Evolutionary conservation across 2,797 vertebrate genomes (phyloP).

Genomic region (Adrianichthys oophorus): DNA sequence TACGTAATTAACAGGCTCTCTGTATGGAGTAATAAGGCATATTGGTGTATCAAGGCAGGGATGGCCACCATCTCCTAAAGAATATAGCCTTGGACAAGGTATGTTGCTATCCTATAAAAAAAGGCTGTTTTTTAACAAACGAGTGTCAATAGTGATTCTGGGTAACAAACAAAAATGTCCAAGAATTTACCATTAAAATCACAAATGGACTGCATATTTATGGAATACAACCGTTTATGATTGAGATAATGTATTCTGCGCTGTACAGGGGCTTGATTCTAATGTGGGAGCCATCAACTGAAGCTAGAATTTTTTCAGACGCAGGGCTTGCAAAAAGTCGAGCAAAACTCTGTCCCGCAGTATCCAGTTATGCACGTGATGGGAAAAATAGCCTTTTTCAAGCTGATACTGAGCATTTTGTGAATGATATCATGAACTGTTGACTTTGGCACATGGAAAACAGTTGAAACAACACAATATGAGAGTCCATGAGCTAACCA

Average conservation of each 20-base stretch:
- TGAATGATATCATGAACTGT: slow-evolving; percentile 6
- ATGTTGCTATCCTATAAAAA: background rate
- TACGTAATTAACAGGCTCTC: background rate
- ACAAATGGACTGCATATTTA: slow-evolving; percentile 2
- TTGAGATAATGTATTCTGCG: background rate
- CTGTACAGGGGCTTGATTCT: background rate
- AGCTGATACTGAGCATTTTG: background rate
- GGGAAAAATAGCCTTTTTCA: background rate
- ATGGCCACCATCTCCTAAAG: slow-evolving; percentile 4
- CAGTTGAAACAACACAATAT: background rate
- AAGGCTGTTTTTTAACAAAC: background rate
- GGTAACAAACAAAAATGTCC: slow-evolving; percentile 1
- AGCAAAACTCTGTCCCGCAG: background rate
- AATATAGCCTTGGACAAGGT: background rate
- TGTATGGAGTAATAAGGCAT: background rate
- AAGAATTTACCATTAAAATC: background rate
- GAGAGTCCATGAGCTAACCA: slow-evolving; percentile 8
- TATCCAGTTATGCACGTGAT: background rate
- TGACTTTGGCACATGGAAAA: slow-evolving; percentile 2
- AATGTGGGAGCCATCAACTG: background rate
- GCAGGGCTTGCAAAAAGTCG: background rate
- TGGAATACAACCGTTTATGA: background rate
- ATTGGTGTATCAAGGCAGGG: slow-evolving; percentile 4
- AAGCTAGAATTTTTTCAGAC: background rate
- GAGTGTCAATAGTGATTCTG: background rate